Percentiles rank a stretch among this genome's conserved stretches.
These are phyloP conservation scores for Scomberomorus guttatus DNA, from an alignment of 2,797 vertebrate species.

Conservation along the genomic window DNA sequence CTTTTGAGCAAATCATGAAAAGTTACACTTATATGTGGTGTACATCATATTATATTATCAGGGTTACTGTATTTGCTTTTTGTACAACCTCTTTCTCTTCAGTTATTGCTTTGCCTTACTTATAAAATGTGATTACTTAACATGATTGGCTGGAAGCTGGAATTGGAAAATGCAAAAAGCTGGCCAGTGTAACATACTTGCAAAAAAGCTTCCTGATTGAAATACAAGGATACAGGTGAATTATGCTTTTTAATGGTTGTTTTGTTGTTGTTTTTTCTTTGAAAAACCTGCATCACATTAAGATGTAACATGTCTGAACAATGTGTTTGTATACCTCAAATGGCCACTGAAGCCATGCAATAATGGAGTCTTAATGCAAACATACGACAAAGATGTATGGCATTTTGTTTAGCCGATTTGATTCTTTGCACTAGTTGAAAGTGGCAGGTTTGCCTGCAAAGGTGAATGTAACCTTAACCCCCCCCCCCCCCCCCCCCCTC, in stretches of 20 bases:
- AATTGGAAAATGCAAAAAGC: too few relatives aligned
- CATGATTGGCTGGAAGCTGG: slow-evolving; percentile 27
- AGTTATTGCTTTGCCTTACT: background rate
- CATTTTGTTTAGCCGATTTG: slow-evolving; percentile 40
- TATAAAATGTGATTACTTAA: slow-evolving; percentile 27
- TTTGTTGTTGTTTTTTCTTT: background rate
- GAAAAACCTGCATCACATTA: slow-evolving; percentile 6
- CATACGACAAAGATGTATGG: slow-evolving; percentile 13
- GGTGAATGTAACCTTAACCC: slow-evolving; percentile 69
- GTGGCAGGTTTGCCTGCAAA: slow-evolving; percentile 52
- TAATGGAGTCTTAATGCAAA: slow-evolving; percentile 76
- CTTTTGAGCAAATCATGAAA: background rate
- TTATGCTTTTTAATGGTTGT: slow-evolving; percentile 15
- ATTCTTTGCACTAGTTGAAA: slow-evolving; percentile 75
- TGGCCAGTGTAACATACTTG: slow-evolving; percentile 5
- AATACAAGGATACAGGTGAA: background rate
- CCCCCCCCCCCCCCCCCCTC: background rate
- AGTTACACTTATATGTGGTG: background rate
- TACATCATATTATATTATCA: slow-evolving; percentile 11
- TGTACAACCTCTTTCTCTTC: background rate
- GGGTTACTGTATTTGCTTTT: slow-evolving; percentile 29
- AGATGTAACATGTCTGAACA: slow-evolving; percentile 21
- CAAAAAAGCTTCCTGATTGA: slow-evolving; percentile 1
- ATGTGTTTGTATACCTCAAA: slow-evolving; percentile 75
- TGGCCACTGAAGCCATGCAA: slow-evolving; percentile 70